Base-by-base conservation (phyloP, 2,888 invertebrate species). In the Linnaemya tessellans region DNA sequence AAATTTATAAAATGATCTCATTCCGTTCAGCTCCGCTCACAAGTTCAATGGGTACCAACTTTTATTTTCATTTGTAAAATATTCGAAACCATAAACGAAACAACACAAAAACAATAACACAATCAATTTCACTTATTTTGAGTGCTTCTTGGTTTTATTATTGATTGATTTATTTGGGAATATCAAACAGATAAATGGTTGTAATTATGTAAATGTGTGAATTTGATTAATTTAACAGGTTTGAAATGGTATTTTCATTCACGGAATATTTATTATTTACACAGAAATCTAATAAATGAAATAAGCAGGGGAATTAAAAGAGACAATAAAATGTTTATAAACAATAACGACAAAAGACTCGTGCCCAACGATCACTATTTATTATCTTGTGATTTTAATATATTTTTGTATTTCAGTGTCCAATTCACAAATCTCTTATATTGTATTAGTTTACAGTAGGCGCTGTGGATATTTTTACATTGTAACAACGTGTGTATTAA, bases 231-330 rank as follows among this genome's bases (percentile, higher is more conserved):
- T 56, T 56, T 25, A 13, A 56, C 7, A 25, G 13, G 25, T 15
- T 56, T 56, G 15, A 56, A 15, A 15, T 25, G 7, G 56, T 8
- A 7, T 25, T 20, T 11, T 22, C 9, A 22, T 20, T 54, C 22
- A 11, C 8, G 49, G 2, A 10, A 3, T 22, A 8, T 51, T 51
- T 51, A 54, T 20, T 54, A 22, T 10, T 30, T 30, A 30, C 22
- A 58, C 30, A 30, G 3, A 58, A 30, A 58, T 58, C 8, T n/a
- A 8, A 58, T 30, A 56, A 56, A 56, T 13, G n/a, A 58, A 58
- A 58, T 30, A 30, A 30, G n/a, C 58, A 56, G 22, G 1, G 7
- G 25, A 15, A 25, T 58, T 3, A 58, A 30, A n/a, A 58, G 9
- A 30, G 3, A 30, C 22, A 9, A 25, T 15, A 25, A 25, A 54